phyloP scores from a whole-genome alignment of 1,140 invertebrate species.

The Campoletis sonorensis region DNA sequence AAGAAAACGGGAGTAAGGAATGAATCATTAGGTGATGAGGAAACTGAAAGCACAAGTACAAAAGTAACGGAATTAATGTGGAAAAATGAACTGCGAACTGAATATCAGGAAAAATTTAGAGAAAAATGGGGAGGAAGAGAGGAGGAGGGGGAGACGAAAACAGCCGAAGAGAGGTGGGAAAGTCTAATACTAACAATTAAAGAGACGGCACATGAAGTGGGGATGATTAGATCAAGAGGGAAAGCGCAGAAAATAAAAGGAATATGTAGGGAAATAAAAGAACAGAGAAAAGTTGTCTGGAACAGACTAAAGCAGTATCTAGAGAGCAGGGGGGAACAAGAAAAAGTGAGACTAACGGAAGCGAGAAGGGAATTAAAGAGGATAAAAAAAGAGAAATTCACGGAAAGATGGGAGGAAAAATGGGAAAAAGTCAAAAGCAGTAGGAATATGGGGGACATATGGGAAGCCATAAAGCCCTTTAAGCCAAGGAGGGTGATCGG shows the following conservation, averaged over 20 bases:
- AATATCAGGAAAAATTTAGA: background rate
- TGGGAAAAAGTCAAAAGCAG: constrained; percentile 8
- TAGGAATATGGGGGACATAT: constrained; percentile 2
- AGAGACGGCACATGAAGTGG: constrained; percentile 4
- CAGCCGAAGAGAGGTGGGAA: background rate
- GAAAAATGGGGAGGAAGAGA: background rate
- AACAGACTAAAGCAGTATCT: constrained; percentile 20
- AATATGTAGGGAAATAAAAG: background rate
- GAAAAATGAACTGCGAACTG: background rate
- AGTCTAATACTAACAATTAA: background rate
- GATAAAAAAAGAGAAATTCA: constrained; percentile 10
- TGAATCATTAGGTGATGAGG: background rate
- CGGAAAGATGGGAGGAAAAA: constrained; percentile 22
- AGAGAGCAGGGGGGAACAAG: background rate
- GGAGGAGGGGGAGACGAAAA: background rate
- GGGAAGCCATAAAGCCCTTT: constrained; percentile 20
- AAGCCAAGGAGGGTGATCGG: background rate
- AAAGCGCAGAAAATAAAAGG: background rate
- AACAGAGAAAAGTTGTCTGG: constrained; percentile 31
- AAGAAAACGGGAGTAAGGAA: background rate
- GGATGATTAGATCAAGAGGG: background rate
- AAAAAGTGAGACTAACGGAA: background rate
- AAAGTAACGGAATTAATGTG: background rate
- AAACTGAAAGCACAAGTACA: background rate
- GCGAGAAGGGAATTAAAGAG: constrained; percentile 5